These are phyloP conservation scores for Sorex araneus DNA, from an alignment of 2,113 vertebrate species.

Conservation along the genomic window DNA sequence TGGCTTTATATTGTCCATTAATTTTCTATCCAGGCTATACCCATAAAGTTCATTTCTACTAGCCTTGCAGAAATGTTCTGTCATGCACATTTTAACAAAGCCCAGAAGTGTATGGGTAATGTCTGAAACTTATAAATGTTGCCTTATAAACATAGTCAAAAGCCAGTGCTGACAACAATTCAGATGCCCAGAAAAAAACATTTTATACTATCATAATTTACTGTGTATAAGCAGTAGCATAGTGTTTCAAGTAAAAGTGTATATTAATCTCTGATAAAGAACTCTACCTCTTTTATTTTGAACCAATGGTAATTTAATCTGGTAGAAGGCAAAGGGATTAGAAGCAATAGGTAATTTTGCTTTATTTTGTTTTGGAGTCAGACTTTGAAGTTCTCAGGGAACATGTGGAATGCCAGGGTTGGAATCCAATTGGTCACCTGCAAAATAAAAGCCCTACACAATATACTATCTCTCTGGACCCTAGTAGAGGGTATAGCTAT, in stretches of 20 bases:
- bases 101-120: conserved; percentile 34
- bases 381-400: too few relatives aligned
- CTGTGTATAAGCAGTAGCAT: background rate
- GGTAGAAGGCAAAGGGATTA: background rate
- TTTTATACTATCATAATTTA: background rate
- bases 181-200: background rate
- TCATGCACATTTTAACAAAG: conserved; percentile 54
- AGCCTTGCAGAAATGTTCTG: conserved; percentile 66
- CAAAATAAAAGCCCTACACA: too few relatives aligned
- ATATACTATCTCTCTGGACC: too few relatives aligned
- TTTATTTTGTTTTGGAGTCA: too few relatives aligned
- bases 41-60: conserved; percentile 74
- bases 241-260: conserved; percentile 48
- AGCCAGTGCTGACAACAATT: conserved; percentile 24
- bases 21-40: conserved; percentile 68
- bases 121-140: conserved; percentile 48
- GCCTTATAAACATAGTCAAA: conserved; percentile 25
- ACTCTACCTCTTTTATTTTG: conserved; percentile 1
- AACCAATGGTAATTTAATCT: conserved; percentile 27
- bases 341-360: background rate
- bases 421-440: too few relatives aligned
- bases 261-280: conserved; percentile 25
- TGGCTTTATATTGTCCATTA: conserved; percentile 81
- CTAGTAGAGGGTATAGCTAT: background rate
- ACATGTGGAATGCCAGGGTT: too few relatives aligned